Conservation (phyloP, 2,888 invertebrate genomes). For the Diarsia dahlii region DNA sequence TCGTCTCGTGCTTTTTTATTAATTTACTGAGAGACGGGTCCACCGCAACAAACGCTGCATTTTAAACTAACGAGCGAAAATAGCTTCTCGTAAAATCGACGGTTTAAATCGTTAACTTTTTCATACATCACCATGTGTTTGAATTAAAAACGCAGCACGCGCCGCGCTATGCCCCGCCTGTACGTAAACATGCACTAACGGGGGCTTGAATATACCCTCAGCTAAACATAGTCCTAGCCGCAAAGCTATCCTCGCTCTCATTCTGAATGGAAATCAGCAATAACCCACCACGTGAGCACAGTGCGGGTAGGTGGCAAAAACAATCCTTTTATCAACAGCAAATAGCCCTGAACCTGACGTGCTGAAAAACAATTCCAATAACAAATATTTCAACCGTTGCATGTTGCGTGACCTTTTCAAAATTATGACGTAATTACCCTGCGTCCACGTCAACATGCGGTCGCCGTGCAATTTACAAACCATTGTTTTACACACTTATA, state of each 20-base stretch:
- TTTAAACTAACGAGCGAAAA: too few relatives aligned
- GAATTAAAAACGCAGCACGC: too few relatives aligned
- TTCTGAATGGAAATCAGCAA: background rate
- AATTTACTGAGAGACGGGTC: too few relatives aligned
- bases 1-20: too few relatives aligned
- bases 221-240: background rate
- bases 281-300: background rate
- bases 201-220: too few relatives aligned
- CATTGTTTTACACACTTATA: conserved; percentile 21
- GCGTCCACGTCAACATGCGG: conserved; percentile 17
- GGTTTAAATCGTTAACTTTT: too few relatives aligned
- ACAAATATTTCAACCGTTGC: conserved; percentile 15
- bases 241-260: background rate
- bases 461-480: conserved; percentile 17
- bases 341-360: background rate
- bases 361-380: background rate
- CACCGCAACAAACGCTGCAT: too few relatives aligned
- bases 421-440: conserved; percentile 14
- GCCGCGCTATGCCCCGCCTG: too few relatives aligned
- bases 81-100: too few relatives aligned
- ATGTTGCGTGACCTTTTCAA: conserved; percentile 4
- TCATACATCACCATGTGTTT: too few relatives aligned
- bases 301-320: background rate
- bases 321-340: background rate
- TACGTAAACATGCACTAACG: too few relatives aligned